phyloP scores from a whole-genome alignment of 2,888 invertebrate species.

The Andrena camellia region DNA sequence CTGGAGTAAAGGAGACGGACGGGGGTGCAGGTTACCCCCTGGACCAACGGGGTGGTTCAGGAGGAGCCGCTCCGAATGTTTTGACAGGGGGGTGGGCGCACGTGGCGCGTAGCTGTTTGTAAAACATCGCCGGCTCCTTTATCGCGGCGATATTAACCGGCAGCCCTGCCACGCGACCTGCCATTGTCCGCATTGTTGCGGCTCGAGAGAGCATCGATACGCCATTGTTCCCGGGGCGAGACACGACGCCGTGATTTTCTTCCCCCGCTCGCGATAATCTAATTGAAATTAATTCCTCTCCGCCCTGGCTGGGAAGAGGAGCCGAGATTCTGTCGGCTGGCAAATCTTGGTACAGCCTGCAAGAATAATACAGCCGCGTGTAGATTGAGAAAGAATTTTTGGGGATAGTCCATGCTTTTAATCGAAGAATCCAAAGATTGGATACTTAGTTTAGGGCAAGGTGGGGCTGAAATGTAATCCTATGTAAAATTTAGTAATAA shows the following conservation, averaged over 20 bases:
- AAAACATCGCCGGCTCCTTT: conserved; percentile 84
- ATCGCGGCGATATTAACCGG: conserved; percentile 82
- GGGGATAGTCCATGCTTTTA: too few species aligned
- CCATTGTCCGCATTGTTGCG: conserved; percentile 82
- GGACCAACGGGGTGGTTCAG: conserved; percentile 22
- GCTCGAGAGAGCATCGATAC: conserved; percentile 81
- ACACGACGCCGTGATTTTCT: conserved; percentile 70
- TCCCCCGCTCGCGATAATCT: conserved; percentile 74
- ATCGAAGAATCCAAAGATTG: too few species aligned
- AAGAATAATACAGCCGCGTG: background rate
- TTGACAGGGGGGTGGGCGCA: conserved; percentile 82
- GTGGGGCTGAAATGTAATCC: too few species aligned
- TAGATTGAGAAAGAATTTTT: background rate
- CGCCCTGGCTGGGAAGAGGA: background rate
- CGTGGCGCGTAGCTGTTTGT: conserved; percentile 84
- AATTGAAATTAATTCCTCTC: conserved; percentile 77
- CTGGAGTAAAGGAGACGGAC: background rate
- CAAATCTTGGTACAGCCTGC: background rate
- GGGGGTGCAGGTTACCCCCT: conserved; percentile 47
- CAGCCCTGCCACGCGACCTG: conserved; percentile 72
- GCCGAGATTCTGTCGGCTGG: background rate
- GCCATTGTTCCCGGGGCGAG: conserved; percentile 58
- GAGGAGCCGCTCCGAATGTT: conserved; percentile 77
- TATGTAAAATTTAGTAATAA: too few species aligned
- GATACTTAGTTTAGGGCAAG: too few species aligned